Percentiles rank a stretch among this genome's conserved stretches.
Evolutionary conservation across 2,888 invertebrate species (phyloP).

Genomic region (Drosophila formosana): DNA sequence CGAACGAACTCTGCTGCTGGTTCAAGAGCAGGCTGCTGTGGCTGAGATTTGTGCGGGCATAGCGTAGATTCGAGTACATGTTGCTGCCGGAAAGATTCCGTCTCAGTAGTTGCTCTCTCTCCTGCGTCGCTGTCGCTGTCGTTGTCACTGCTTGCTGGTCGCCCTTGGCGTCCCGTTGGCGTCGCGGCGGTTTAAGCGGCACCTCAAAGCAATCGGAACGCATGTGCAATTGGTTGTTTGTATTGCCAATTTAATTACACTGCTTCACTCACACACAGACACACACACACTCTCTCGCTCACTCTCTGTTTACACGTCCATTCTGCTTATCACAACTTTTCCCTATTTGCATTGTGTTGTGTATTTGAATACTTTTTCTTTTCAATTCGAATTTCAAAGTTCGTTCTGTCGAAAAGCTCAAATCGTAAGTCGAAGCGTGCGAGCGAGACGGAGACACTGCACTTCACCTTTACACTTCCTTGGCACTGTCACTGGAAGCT

Average conservation of each 20-base stretch:
- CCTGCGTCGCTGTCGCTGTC: constrained; percentile 2
- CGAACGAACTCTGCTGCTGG: constrained; percentile 81
- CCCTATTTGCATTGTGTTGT: constrained; percentile 1
- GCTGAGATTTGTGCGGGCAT: constrained; percentile 84
- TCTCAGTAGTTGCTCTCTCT: constrained; percentile 42
- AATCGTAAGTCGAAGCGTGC: neutral
- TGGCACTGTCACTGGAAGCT: constrained; percentile 12
- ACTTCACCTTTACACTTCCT: constrained; percentile 20
- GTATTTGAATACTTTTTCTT: neutral
- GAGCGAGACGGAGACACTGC: neutral
- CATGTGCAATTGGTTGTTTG: constrained; percentile 47
- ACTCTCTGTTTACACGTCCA: constrained; percentile 1
- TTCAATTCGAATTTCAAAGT: constrained; percentile 14
- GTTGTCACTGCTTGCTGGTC: constrained; percentile 9
- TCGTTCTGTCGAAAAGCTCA: constrained; percentile 9
- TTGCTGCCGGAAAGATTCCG: constrained; percentile 21
- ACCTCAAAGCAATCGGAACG: constrained; percentile 43
- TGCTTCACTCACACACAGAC: neutral
- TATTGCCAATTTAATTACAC: neutral
- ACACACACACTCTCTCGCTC: neutral
- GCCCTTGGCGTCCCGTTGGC: constrained; percentile 21
- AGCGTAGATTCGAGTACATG: constrained; percentile 83
- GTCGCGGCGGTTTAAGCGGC: constrained; percentile 66
- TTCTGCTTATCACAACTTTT: constrained; percentile 11
- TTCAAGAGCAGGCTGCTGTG: constrained; percentile 82